Evolutionary conservation across 37 sponge, comb jelly and placozoan species (phyloP).

Genomic region (Lycopodina hypogea): DNA sequence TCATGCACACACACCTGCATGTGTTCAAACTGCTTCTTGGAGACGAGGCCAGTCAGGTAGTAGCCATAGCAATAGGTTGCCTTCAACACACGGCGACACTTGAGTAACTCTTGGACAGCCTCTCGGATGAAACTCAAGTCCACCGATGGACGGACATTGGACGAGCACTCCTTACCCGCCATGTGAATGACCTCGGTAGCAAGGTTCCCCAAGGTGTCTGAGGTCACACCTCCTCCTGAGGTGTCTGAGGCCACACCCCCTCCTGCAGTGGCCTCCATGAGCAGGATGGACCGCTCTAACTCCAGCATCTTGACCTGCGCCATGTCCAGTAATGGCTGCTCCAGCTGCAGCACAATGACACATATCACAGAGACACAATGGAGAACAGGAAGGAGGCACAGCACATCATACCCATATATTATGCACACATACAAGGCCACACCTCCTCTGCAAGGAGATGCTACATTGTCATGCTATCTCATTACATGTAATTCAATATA

Average conservation of each 20-base stretch:
- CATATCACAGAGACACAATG: background rate
- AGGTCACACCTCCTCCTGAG: too few relatives aligned
- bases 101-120: constrained; percentile 65
- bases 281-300: constrained; percentile 37
- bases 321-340: constrained; percentile 53
- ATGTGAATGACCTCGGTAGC: too few relatives aligned
- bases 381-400: background rate
- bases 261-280: background rate
- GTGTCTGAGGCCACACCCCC: too few relatives aligned
- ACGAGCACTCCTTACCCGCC: background rate
- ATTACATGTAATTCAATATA: too few relatives aligned
- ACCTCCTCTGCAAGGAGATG: too few relatives aligned
- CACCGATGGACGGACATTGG: background rate
- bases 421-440: too few relatives aligned
- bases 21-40: constrained; percentile 38
- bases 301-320: constrained; percentile 57
- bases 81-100: constrained; percentile 53
- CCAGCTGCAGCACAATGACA: constrained; percentile 44
- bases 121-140: constrained; percentile 68
- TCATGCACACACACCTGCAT: constrained; percentile 16
- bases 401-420: background rate
- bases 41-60: constrained; percentile 35
- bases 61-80: constrained; percentile 75
- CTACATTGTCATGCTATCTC: too few relatives aligned
- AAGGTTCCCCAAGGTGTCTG: too few relatives aligned